Base-by-base conservation (phyloP, 1,140 invertebrate genomes). In the Brachionus rotundiformis region DNA sequence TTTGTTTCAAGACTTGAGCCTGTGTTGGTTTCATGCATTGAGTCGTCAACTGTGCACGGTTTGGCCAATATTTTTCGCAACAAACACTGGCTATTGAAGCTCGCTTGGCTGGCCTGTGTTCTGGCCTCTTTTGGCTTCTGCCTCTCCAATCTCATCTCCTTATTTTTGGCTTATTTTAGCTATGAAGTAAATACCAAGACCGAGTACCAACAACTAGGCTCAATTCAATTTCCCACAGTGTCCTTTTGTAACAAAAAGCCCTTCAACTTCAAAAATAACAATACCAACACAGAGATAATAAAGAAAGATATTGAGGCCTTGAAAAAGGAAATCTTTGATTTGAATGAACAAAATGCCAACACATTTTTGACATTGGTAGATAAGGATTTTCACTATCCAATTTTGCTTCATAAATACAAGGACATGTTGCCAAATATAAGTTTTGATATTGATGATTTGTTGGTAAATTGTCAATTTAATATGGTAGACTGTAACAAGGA, bases 211-310 rank as follows among this genome's bases (percentile, higher is more conserved):
- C 31, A 31, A 68, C 3, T 33, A 11, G 29, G 27, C 5, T 13
- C n/a, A 33, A 68, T 68, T 3, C 5, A 68, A 68, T 68, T 68
- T 68, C 63, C 63, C 13, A 36, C 31, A 10, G 63, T 68, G 3
- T 33, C 63, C 0, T 68, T 68, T 68, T 68, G 63, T 68, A 61
- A 61, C 23, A 61, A 27, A 61, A 25, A 25, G 25, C 19, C 59
- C 5, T 23, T 27, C 0, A 27, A 61, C 11, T 1, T 27, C 11
- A 61, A 61, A 19, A 61, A 61, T 8, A 27, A 27, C 5, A 16
- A 27, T 27, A 7, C 19, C 3, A 2, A 25, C 2, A 11, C 19
- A 23, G 36, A 39, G 5, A 6, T 2, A 39, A 39, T 61, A 25
- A 25, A 19, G 19, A 61, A 27, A 61, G n/a, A n/a, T n/a, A n/a